Evolutionary conservation across 2,888 invertebrate species (phyloP), one percentile per base, ranked within the genome.

Genomic region (Dysmachus trigonus): DNA sequence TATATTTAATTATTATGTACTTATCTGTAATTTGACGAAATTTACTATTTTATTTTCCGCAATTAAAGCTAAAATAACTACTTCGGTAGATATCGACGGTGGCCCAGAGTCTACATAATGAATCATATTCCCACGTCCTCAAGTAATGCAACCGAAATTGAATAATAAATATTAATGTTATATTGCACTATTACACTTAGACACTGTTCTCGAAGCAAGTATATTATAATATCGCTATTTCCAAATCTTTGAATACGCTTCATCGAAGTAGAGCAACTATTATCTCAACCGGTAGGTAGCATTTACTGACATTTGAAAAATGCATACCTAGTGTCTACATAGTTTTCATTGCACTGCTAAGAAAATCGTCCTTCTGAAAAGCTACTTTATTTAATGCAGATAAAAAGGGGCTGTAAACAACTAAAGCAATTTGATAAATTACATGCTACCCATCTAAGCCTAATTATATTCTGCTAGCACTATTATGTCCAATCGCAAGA

Each of bases 1-100:
- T 27, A 47, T 13, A 41, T 13, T 41, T 41, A 41, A 41, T 41
- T 41, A 15, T 41, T 41, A 41, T 72, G 30, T 72, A 72, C 4
- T 71, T 30, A 72, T 18, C 71, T 71, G 5, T 82, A 82, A 82
- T 82, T 81, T 81, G 18, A 33, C 30, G 30, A 30, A 81, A 81
- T 53, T 31, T 18, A 22, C 31, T 81, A 8, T 15, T 81, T 10
- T 31, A 30, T 41, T 41, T 22, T 13, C 22, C 35, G 41, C 18
- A 76, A 76, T 76, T 76, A 76, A 38, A 31, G 18, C 22, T 2
- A 5, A 41, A 76, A 38, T 76, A 76, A 76, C 2, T 2, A 76
- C 76, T 38, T 41, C 10, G 35, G 38, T 41, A 47, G n/a, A 47
- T 41, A 15, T 41, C 41, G 15, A 41, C 41, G 41, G 41, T 41